Evolutionary conservation across 92 coral and sea anemone genomes (phyloP).

Genomic region (Porites lobata): DNA sequence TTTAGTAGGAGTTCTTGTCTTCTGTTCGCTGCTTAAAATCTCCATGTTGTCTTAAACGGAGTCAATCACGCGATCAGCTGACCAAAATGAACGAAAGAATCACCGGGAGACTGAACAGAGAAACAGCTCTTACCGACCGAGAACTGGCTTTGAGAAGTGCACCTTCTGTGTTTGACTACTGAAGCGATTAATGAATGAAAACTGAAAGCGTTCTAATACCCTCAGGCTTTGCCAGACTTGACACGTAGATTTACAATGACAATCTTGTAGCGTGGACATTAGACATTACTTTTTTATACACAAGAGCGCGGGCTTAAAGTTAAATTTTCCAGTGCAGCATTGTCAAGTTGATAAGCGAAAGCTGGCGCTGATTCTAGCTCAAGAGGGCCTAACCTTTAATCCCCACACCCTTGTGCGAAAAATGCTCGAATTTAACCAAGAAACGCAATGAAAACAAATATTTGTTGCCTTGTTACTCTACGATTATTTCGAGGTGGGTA

Average conservation of each 20-base stretch:
- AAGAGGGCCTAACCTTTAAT: neutral
- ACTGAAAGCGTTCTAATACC: conserved; percentile 31
- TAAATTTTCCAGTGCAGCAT: neutral
- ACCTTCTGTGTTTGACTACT: conserved; percentile 30
- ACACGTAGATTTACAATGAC: conserved; percentile 36
- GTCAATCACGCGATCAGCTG: conserved; percentile 23
- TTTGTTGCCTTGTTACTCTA: neutral
- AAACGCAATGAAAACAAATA: neutral
- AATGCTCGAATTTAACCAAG: neutral
- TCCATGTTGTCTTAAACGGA: conserved; percentile 16
- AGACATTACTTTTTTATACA: neutral
- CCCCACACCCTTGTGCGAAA: neutral
- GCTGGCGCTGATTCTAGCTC: neutral
- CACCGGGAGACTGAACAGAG: conserved; percentile 39
- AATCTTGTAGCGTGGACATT: conserved; percentile 2
- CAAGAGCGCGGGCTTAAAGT: conserved; percentile 12
- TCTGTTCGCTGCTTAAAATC: neutral
- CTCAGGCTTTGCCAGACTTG: conserved; percentile 26
- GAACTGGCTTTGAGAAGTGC: conserved; percentile 3
- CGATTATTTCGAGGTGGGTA: conserved; percentile 3
- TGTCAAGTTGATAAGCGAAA: neutral
- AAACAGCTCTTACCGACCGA: neutral
- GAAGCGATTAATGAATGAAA: conserved; percentile 45
- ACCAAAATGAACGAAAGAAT: neutral
- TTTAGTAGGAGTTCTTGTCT: conserved; percentile 49